Evolutionary conservation across 37 sponge, comb jelly and placozoan species (phyloP).

Genomic region (Trichoplax adhaerens): DNA sequence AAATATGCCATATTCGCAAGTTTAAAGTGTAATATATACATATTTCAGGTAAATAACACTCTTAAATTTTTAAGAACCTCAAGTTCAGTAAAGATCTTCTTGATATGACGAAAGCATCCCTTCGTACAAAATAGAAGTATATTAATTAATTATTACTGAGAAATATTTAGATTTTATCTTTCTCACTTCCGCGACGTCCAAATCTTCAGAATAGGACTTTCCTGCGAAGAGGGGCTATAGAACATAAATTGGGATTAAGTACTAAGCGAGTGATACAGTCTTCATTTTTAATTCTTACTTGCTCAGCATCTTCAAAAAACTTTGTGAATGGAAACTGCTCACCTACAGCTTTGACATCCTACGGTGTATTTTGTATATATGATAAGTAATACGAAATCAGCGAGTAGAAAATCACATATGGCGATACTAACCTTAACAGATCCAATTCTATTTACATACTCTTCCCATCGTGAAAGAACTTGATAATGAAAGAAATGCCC

Average conservation of each 20-base stretch:
- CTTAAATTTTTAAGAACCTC: slow-evolving; percentile 23
- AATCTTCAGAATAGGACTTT: slow-evolving; percentile 47
- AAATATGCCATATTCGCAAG: neutral
- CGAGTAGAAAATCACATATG: neutral
- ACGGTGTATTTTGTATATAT: slow-evolving; percentile 13
- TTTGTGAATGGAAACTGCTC: slow-evolving; percentile 77
- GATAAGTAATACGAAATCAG: slow-evolving; percentile 3
- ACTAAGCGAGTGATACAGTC: slow-evolving; percentile 1
- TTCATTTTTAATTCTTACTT: neutral
- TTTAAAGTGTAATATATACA: neutral
- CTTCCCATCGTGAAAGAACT: slow-evolving; percentile 26
- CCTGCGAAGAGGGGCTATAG: slow-evolving; percentile 69
- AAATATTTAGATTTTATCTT: neutral
- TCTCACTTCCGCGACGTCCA: slow-evolving; percentile 81
- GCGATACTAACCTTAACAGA: neutral
- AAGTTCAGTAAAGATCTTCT: slow-evolving; percentile 80
- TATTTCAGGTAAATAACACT: neutral
- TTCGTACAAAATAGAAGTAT: neutral
- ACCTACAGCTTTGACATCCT: slow-evolving; percentile 37
- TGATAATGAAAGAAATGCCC: slow-evolving; percentile 92
- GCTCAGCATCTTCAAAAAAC: slow-evolving; percentile 86
- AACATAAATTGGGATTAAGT: neutral
- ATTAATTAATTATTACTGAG: too few species aligned
- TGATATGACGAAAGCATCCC: slow-evolving; percentile 91
- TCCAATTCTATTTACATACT: slow-evolving; percentile 15